Base-by-base conservation (phyloP, 2,113 vertebrate species). In the Podarcis raffonei region DNA sequence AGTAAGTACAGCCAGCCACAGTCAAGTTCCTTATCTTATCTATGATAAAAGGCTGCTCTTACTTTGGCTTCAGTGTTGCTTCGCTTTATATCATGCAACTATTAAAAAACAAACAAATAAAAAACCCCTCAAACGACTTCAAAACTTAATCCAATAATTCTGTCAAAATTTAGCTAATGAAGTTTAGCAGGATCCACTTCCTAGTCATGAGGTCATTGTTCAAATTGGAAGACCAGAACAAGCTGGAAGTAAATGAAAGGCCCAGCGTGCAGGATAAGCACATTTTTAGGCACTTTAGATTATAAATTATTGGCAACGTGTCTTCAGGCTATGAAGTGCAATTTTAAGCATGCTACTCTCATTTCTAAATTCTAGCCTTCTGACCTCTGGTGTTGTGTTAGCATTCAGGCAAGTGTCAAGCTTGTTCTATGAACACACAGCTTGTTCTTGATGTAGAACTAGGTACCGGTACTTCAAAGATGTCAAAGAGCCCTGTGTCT, bases 301-400 rank as follows among this genome's bases (percentile, higher is more conserved):
- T 92, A 93, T 95, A 86, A 96, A 96, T 96, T 93, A 94, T 94
- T 95, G 87, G 90, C 94, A 89, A 89, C 94, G 91, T 95, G 91
- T 92, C 95, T 93, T 88, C 86, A 92, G 95, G 85, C 89, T 89
- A n/a, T 94, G 92, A 87, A 66, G 84, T 59, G 68, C 86, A 91
- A 93, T 87, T 87, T 86, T 90, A 92, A 88, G 32, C 90, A 93
- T 79, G 87, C 22, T 90, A 83, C 86, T 91, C 86, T 59, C 84
- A 90, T n/a, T 89, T 89, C 87, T 25, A 86, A 91, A 88, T 48
- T 84, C 87, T 89, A 75, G 86, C 89, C 90, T 81, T 82, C 86
- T 89, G 92, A 85, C 48, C 76, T 77, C 37, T 74, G 65, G 82
- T 93, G 82, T 78, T 83, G 32, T 77, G 93, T 87, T 90, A 92